These are phyloP conservation scores for Drosophila arawakana DNA, from an alignment of 1,140 invertebrate species.

Conservation along the genomic window DNA sequence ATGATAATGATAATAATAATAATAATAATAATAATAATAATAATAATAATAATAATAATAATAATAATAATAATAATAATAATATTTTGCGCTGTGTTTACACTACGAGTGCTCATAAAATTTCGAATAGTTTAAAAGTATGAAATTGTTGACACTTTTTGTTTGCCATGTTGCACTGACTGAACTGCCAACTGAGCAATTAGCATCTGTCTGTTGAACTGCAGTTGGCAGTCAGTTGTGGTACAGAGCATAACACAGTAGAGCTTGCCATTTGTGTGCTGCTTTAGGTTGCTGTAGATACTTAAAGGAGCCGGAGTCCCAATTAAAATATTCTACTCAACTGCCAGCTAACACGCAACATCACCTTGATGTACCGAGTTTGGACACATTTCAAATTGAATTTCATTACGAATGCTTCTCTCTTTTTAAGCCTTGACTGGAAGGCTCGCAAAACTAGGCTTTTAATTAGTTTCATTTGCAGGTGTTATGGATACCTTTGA, in stretches of 20 bases:
- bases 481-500: conserved; percentile 9
- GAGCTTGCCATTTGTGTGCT: neutral
- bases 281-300: neutral
- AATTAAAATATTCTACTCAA: neutral
- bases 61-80: no score
- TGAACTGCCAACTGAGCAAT: neutral
- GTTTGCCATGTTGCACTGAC: neutral
- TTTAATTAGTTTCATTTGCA: conserved; percentile 22
- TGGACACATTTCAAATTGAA: neutral
- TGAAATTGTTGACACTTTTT: neutral
- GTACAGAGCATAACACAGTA: neutral
- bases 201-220: neutral
- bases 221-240: neutral
- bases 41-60: no score
- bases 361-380: neutral
- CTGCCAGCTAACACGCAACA: neutral
- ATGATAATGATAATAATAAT: no score
- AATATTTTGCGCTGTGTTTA: no score
- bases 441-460: neutral
- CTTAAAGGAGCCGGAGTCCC: neutral
- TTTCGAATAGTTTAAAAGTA: no score
- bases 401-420: neutral
- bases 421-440: no score
- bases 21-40: no score
- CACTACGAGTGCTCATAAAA: no score